Base-by-base conservation (phyloP, 2,888 invertebrate species). In the Beris chalybata region DNA sequence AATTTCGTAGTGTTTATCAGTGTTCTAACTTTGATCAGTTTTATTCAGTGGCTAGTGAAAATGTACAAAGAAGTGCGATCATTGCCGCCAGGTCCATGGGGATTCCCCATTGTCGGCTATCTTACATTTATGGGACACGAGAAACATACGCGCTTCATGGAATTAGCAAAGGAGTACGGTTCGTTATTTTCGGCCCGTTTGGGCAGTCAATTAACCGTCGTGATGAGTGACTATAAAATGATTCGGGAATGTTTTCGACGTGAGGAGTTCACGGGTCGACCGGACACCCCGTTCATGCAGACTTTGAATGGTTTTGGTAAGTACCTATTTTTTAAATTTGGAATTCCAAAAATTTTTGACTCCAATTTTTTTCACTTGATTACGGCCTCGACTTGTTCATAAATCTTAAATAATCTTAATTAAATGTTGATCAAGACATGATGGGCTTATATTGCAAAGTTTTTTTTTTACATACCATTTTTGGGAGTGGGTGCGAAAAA, bases 241-340 rank as follows among this genome's bases (percentile, higher is more conserved):
- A 93, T 95, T 75, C 85, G 93, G 70, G 92, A 93, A 77, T 89
- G 92, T 32, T 94, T 95, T 79, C 85, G 91, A 13, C 87, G 89
- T 61, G 93, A 93, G 76, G 93, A 92, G 76, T 93, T 95, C 81
- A 92, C 92, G 72, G 94, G 92, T 66, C 86, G 95, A 66, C 95
- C 95, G 67, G 89, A 87, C 76, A 92, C 91, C 38, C 92, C 93
- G 69, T 89, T 95, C 76, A 92, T 89, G 85, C 88, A 89, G 75
- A 90, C 93, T 64, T 83, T 95, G 63, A 92, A 91, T 76, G 94
- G 94, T 74, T 92, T 93, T 73, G 95, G 95, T 95, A 80, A 91
- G 92, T n/a, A n/a, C n/a, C n/a, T n/a, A n/a, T n/a, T n/a, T n/a
- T n/a, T n/a, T n/a, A n/a, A n/a, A n/a, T n/a, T n/a, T n/a, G n/a